Evolutionary conservation across 2,888 invertebrate species (phyloP).

Genomic region (Trichopria drosophilae): DNA sequence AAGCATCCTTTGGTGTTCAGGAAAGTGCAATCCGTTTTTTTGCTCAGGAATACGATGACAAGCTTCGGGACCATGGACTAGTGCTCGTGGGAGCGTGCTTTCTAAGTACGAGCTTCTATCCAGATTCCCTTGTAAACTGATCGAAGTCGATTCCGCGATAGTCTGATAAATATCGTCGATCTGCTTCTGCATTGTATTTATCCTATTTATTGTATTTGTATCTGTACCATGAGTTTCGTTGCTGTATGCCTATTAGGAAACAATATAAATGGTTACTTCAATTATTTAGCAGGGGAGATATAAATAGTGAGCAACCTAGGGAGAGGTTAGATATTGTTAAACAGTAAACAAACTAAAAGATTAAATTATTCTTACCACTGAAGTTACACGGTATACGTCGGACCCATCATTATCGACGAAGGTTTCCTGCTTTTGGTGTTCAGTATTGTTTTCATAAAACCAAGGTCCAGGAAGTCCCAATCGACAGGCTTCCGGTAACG

Average conservation of each 20-base stretch:
- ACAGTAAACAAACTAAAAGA: too few species aligned
- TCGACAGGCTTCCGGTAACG: conserved; percentile 40
- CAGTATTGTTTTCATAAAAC: too few species aligned
- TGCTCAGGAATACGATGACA: conserved; percentile 44
- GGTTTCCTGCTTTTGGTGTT: conserved; percentile 24
- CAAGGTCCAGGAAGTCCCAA: conserved; percentile 39
- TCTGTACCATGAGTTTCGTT: conserved; percentile 38
- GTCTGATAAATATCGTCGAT: conserved; percentile 56
- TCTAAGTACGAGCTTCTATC: conserved; percentile 48
- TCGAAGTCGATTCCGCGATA: conserved; percentile 49
- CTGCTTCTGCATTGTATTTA: conserved; percentile 51
- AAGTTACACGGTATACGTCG: conserved; percentile 26
- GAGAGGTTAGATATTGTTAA: too few species aligned
- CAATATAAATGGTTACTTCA: background rate
- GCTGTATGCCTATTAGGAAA: conserved; percentile 14
- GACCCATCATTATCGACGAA: conserved; percentile 22
- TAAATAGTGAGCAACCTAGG: too few species aligned
- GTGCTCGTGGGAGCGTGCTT: conserved; percentile 41
- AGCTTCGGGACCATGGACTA: conserved; percentile 20
- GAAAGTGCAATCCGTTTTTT: conserved; percentile 40
- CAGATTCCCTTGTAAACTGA: conserved; percentile 39
- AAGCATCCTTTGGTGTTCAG: conserved; percentile 36
- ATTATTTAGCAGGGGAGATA: too few species aligned
- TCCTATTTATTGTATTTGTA: conserved; percentile 50
- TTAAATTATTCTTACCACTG: conserved; percentile 1